Percentiles rank a stretch among this genome's conserved stretches.
These are phyloP conservation scores for Hemibates koningsi DNA, from an alignment of 2,113 vertebrate species.

Conservation along the genomic window DNA sequence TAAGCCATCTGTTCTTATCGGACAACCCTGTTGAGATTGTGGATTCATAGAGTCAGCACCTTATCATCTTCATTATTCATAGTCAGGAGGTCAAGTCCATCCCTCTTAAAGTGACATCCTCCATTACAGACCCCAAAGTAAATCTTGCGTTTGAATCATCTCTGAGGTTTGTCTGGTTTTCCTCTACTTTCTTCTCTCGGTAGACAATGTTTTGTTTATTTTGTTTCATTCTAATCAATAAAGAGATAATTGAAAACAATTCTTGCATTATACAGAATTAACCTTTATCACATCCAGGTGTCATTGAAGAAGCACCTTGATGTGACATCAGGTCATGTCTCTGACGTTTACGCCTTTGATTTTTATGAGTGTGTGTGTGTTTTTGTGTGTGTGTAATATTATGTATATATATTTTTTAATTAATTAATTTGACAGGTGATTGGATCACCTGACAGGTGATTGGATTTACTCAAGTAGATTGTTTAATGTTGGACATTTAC, in stretches of 20 bases:
- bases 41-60: no score
- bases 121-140: neutral
- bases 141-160: neutral
- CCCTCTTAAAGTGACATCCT: neutral
- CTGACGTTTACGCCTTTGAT: neutral
- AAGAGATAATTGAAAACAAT: neutral
- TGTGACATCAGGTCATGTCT: neutral
- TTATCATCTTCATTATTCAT: neutral
- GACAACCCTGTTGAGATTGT: no score
- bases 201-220: neutral
- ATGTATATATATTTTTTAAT: neutral
- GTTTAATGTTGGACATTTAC: neutral
- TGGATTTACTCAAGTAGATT: neutral
- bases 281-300: neutral
- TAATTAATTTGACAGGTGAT: neutral
- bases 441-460: neutral
- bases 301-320: accelerated
- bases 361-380: neutral
- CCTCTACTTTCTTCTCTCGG: neutral
- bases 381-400: neutral
- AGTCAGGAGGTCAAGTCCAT: neutral
- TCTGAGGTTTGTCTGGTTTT: neutral
- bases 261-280: neutral
- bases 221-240: neutral
- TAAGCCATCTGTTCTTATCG: no score